phyloP scores from a whole-genome alignment of 2,113 vertebrate species.

The Anas platyrhynchos region DNA sequence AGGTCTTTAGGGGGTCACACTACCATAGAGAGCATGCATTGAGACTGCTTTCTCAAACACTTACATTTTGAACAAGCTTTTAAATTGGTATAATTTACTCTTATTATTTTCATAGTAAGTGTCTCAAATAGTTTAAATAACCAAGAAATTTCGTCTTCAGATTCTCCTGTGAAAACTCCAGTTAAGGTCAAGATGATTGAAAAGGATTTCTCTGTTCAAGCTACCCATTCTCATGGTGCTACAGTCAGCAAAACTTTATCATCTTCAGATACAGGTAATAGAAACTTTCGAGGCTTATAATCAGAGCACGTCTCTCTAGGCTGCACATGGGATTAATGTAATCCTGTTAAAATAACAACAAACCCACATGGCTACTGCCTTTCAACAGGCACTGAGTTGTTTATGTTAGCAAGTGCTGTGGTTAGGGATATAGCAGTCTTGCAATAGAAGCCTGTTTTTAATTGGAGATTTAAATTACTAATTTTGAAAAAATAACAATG shows the following conservation, averaged over 20 bases:
- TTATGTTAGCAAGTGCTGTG: neutral
- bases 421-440: neutral
- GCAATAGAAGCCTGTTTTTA: neutral
- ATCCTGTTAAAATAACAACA: slow-evolving; percentile 24
- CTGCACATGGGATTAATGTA: neutral
- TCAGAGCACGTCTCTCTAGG: neutral
- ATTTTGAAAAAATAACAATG: neutral
- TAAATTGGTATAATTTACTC: neutral
- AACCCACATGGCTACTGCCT: neutral
- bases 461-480: neutral
- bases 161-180: slow-evolving; percentile 80
- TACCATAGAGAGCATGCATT: neutral
- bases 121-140: neutral
- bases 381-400: neutral
- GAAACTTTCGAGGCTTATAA: neutral
- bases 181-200: slow-evolving; percentile 84
- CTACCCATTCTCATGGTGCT: slow-evolving; percentile 72
- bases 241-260: slow-evolving; percentile 93
- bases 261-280: slow-evolving; percentile 91
- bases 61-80: neutral
- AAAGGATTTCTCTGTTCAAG: slow-evolving; percentile 86
- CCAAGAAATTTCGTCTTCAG: slow-evolving; percentile 67
- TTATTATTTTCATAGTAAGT: neutral
- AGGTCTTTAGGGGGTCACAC: neutral
- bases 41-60: neutral